Evolutionary conservation across 1,140 invertebrate genomes (phyloP).

Genomic region (Procambarus virginalis): DNA sequence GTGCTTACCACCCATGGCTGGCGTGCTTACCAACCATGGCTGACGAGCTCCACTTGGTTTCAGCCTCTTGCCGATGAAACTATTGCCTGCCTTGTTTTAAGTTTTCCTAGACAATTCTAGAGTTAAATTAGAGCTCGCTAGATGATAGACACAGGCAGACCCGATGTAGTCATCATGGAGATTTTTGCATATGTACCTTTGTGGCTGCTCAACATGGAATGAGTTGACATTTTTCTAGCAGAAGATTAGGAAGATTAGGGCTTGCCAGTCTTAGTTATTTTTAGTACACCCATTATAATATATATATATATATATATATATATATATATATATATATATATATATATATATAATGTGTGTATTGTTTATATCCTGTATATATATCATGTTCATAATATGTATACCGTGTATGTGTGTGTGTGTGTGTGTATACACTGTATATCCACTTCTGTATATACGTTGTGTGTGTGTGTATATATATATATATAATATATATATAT

Average conservation of each 20-base stretch:
- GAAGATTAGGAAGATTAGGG: background rate
- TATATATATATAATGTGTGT: too few relatives aligned
- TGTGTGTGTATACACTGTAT: too few relatives aligned
- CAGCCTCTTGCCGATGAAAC: background rate
- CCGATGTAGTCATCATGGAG: background rate
- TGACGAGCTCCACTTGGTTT: background rate
- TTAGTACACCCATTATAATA: background rate
- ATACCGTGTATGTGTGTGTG: too few relatives aligned
- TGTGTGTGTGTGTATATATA: too few relatives aligned
- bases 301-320: too few relatives aligned
- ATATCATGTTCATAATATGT: too few relatives aligned
- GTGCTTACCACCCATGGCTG: too few relatives aligned
- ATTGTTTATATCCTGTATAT: too few relatives aligned
- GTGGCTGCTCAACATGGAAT: background rate
- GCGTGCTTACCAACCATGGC: background rate
- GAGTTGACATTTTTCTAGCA: background rate
- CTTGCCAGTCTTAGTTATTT: background rate
- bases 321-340: too few relatives aligned
- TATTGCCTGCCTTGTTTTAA: background rate
- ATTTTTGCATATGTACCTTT: constrained; percentile 7
- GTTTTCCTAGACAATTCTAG: background rate
- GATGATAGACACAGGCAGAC: background rate
- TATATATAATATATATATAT: too few relatives aligned
- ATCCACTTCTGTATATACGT: too few relatives aligned
- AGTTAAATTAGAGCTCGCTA: background rate